phyloP scores from a whole-genome alignment of 2,888 invertebrate species.

The Pycnomerus fuliginosus region DNA sequence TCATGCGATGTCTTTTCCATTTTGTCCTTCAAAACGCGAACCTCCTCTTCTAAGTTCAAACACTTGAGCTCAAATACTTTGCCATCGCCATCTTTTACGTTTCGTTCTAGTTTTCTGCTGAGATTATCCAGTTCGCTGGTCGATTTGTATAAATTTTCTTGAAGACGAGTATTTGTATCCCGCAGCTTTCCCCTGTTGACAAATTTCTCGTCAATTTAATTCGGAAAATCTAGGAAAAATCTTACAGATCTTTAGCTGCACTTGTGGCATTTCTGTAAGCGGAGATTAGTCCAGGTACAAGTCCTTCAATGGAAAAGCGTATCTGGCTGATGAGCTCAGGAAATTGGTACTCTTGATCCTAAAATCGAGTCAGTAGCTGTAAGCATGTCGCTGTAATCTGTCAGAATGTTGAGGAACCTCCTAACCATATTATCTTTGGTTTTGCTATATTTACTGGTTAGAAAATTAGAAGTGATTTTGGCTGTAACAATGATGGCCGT shows the following conservation, averaged over 20 bases:
- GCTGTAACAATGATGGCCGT: too few relatives aligned
- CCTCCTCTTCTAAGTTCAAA: too few relatives aligned
- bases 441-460: too few relatives aligned
- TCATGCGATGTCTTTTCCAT: too few relatives aligned
- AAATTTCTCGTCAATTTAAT: too few relatives aligned
- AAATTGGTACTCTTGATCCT: neutral
- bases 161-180: constrained; percentile 33
- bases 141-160: constrained; percentile 33
- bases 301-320: neutral
- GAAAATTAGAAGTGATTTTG: too few relatives aligned
- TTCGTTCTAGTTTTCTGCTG: constrained; percentile 29
- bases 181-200: constrained; percentile 31
- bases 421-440: too few relatives aligned
- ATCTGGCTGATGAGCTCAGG: constrained; percentile 2
- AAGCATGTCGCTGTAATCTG: too few relatives aligned
- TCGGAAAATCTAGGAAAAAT: too few relatives aligned
- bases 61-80: too few relatives aligned
- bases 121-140: constrained; percentile 29
- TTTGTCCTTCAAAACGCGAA: too few relatives aligned
- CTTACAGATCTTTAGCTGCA: constrained; percentile 7
- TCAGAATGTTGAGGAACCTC: too few relatives aligned
- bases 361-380: neutral
- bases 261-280: constrained; percentile 3
- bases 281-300: neutral
- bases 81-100: neutral